These are phyloP conservation scores for Chrysomallon squamiferum DNA, from an alignment of 1,140 invertebrate species.

Conservation along the genomic window DNA sequence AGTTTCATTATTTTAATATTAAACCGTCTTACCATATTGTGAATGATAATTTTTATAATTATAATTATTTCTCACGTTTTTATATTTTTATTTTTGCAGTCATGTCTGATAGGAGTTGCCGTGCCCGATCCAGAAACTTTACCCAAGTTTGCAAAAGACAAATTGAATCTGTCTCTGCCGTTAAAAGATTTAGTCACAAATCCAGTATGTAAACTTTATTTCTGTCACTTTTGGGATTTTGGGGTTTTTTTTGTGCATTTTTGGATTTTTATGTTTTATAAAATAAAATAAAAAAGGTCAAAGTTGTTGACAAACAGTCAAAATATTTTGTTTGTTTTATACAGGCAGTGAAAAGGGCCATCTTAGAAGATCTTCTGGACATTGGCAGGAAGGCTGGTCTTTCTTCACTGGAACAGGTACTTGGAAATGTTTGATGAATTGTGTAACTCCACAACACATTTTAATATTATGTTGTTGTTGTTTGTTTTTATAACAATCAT, in stretches of 20 bases:
- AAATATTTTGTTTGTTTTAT: conserved; percentile 3
- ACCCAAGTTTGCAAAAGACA: conserved; percentile 84
- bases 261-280: neutral
- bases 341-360: conserved; percentile 81
- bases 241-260: neutral
- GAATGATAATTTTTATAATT: too few relatives aligned
- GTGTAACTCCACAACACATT: too few relatives aligned
- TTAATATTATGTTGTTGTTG: too few relatives aligned
- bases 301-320: too few relatives aligned
- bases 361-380: conserved; percentile 86
- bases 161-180: conserved; percentile 81
- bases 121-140: conserved; percentile 94
- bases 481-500: too few relatives aligned
- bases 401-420: conserved; percentile 96
- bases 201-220: conserved; percentile 54
- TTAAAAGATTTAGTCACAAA: conserved; percentile 88
- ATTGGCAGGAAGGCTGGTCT: conserved; percentile 88
- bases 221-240: neutral
- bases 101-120: conserved; percentile 91
- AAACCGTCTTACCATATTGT: too few relatives aligned
- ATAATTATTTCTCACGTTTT: too few relatives aligned
- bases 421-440: too few relatives aligned
- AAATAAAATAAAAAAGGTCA: too few relatives aligned
- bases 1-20: too few relatives aligned
- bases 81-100: too few relatives aligned